Base-by-base conservation (phyloP, 2,888 invertebrate genomes). In the Nomada flava region DNA sequence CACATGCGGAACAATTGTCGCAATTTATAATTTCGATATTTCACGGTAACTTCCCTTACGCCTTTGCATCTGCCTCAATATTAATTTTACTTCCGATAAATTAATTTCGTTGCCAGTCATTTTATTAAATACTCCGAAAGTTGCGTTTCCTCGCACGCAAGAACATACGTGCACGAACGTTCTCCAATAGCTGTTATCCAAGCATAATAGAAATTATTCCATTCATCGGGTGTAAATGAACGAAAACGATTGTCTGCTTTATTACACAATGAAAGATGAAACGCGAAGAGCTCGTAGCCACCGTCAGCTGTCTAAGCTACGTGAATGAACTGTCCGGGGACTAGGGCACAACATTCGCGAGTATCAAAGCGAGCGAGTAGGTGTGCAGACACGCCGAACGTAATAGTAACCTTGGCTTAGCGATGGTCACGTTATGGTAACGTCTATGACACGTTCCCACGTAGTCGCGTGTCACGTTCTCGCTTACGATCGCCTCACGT, bases 341-440 rank as follows among this genome's bases (percentile, higher is more conserved):
- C 90, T 86, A 83, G 83, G 83, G 86, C 88, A 84, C 88, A 89
- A 91, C 90, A 89, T 91, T 91, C 90, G 90, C 89, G 91, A 90
- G 89, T 92, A 91, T 91, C 91, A 92, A 90, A 91, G 91, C 91
- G 90, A 88, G 86, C 88, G 91, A 90, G 90, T 91, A 90, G 91
- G 90, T 90, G 91, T 91, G 89, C 88, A 89, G 88, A 90, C 89
- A 87, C 88, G 88, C 86, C 89, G 89, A 91, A 90, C 91, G 92
- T 93, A 92, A 93, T 93, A 93, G 93, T 93, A 93, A 92, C 93
- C 93, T 93, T 93, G 93, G 91, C 89, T 88, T 82, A 82, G 88
- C 88, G 83, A 88, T 88, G 88, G 87, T 88, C 88, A 84, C 86
- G 87, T 88, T 88, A 88, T 88, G 87, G 84, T 81, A 90, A 91